Evolutionary conservation across 2,888 invertebrate genomes (phyloP), one percentile per base, ranked within the genome.

Genomic region (Apamea crenata): DNA sequence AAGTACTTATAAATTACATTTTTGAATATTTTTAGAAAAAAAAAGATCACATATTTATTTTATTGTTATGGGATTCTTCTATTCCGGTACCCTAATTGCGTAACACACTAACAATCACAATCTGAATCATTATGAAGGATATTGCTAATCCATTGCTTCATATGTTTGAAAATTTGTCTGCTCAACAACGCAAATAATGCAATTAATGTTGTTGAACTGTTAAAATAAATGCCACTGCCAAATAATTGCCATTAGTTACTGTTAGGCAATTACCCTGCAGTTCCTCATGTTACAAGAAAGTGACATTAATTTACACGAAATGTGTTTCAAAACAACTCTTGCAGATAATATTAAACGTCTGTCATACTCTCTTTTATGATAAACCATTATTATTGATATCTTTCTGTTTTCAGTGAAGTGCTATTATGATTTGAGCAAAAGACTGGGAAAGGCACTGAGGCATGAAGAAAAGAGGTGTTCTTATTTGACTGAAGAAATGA

Each of bases 351-450:
- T 29, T 8, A 29, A 50, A 36, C n/a, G 47, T 47, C 25, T 32
- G n/a, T 25, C 44, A 29, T 25, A 14, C 36, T 18, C 12, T 10
- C 18, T 1, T 44, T 25, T 8, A 29, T 53, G 18, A 16, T 21
- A 40, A 61, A 10, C 36, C 4, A 25, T 59, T 53, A 21, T 25
- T 8, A 79, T 44, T 18, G 6, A 47, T 53, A n/a, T 65, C 14
- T 32, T 77, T 79, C 80, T 85, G 8, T 67, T 97, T 97, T 36
- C 94, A 97, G 98, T 99, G 0, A 98, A 98, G 94, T 99, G 99
- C 95, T 99, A 99, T 95, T 99, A 99, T 94, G 99, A 99, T 95
- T 97, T 99, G 87, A 99, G 99, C 93, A 98, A 98, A 96, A 98
- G 99, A 91, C 97, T 99, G 86, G 99, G 99, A 1, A 98, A 98